Percentiles rank a stretch among this genome's conserved stretches.
phyloP scores from a whole-genome alignment of 2,797 vertebrate genomes.

The Euphonia xanthogaster region DNA sequence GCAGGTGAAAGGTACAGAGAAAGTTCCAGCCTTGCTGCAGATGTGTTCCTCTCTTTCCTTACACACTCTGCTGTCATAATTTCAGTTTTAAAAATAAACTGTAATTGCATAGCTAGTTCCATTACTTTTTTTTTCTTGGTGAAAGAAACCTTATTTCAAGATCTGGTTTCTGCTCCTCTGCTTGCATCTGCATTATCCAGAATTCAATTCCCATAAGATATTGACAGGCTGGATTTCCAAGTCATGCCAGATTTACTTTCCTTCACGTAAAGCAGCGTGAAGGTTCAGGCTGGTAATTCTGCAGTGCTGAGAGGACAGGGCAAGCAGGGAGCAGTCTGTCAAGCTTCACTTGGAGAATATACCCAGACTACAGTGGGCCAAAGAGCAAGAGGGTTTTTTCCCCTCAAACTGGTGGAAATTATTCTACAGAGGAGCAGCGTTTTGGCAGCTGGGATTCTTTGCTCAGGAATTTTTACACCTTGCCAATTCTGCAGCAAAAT shows the following conservation, averaged over 20 bases:
- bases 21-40: background rate
- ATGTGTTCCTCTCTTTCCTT: background rate
- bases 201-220: background rate
- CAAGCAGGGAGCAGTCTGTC: background rate
- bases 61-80: background rate
- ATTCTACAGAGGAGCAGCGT: background rate
- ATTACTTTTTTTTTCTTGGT: background rate
- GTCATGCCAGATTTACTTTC: constrained; percentile 53
- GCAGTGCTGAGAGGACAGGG: background rate
- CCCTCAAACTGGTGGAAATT: background rate
- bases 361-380: background rate
- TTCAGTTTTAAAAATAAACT: constrained; percentile 24
- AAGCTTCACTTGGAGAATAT: constrained; percentile 53
- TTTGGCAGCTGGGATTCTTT: constrained; percentile 12
- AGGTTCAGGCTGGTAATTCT: background rate
- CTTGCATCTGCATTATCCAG: background rate
- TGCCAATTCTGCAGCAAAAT: background rate
- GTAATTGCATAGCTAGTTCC: background rate
- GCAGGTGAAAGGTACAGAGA: background rate
- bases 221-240: background rate
- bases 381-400: background rate
- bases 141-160: constrained; percentile 16
- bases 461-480: background rate
- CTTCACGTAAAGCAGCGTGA: background rate
- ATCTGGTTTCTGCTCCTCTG: background rate